Percentiles rank a stretch among this genome's conserved stretches.
Evolutionary conservation across 2,113 vertebrate species (phyloP).

Genomic region (Lagopus muta): DNA sequence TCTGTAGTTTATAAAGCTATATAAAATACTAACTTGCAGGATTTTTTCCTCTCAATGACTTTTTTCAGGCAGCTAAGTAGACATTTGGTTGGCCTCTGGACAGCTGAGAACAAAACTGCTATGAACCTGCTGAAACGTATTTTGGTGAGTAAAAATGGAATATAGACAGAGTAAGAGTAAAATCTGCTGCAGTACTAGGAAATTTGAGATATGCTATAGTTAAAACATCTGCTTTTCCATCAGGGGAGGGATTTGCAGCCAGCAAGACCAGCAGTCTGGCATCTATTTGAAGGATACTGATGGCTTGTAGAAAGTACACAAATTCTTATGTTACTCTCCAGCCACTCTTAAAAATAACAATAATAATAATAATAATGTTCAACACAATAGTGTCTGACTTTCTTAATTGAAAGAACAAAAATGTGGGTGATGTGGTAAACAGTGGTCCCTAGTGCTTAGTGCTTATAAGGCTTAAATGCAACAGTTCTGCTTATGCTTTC

Average conservation of each 20-base stretch:
- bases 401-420: not conserved
- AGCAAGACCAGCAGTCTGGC: not conserved
- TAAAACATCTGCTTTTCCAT: not conserved
- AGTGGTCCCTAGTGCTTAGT: not conserved
- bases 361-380: not conserved
- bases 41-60: conserved; percentile 5
- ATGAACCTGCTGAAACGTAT: conserved; percentile 96
- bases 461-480: not conserved
- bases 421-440: not conserved
- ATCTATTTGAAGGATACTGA: not conserved
- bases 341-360: not conserved
- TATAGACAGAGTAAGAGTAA: not conserved
- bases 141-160: conserved; percentile 84
- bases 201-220: not conserved
- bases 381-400: not conserved
- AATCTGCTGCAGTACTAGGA: not conserved
- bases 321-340: not conserved
- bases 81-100: conserved; percentile 98
- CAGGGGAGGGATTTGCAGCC: not conserved
- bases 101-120: conserved; percentile 92
- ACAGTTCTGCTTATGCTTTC: not conserved
- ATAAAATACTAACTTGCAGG: not conserved
- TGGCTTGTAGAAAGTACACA: not conserved
- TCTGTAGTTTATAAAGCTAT: not conserved
- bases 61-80: conserved; percentile 94